phyloP scores from a whole-genome alignment of 2,888 invertebrate species.

The Polyploca ridens region DNA sequence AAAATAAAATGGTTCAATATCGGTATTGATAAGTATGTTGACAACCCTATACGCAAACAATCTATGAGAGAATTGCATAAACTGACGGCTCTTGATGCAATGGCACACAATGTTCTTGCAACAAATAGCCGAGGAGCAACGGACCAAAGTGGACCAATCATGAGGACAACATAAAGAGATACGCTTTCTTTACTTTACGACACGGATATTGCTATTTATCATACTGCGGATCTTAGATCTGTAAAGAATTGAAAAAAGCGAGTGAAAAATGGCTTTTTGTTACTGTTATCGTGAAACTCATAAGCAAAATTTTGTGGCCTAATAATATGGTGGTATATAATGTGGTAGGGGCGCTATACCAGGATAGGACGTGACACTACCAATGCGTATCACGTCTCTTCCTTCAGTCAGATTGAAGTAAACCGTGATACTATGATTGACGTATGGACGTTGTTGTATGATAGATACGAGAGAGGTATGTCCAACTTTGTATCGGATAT shows the following conservation, averaged over 20 bases:
- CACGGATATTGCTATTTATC: slow-evolving; percentile 16
- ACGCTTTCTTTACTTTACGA: slow-evolving; percentile 46
- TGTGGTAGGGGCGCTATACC: too few relatives aligned
- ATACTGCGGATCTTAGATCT: not conserved
- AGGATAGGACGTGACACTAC: too few relatives aligned
- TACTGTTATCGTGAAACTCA: too few relatives aligned
- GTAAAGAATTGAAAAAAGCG: not conserved
- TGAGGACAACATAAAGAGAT: slow-evolving; percentile 35
- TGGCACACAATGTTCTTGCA: slow-evolving; percentile 43
- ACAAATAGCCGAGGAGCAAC: slow-evolving; percentile 52
- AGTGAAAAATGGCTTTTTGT: too few relatives aligned
- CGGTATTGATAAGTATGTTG: not conserved
- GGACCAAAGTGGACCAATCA: slow-evolving; percentile 53
- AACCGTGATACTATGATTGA: too few relatives aligned
- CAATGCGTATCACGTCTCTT: too few relatives aligned
- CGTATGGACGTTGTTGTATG: too few relatives aligned
- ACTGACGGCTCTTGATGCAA: slow-evolving; percentile 40
- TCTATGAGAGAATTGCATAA: slow-evolving; percentile 44
- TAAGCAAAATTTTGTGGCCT: too few relatives aligned
- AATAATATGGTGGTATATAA: too few relatives aligned
- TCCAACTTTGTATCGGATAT: not conserved
- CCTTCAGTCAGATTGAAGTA: too few relatives aligned
- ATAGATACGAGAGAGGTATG: not conserved
- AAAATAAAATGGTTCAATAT: not conserved
- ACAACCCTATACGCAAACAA: slow-evolving; percentile 43